Conservation (phyloP, 2,888 invertebrate genomes). For the Nephrotoma flavescens region DNA sequence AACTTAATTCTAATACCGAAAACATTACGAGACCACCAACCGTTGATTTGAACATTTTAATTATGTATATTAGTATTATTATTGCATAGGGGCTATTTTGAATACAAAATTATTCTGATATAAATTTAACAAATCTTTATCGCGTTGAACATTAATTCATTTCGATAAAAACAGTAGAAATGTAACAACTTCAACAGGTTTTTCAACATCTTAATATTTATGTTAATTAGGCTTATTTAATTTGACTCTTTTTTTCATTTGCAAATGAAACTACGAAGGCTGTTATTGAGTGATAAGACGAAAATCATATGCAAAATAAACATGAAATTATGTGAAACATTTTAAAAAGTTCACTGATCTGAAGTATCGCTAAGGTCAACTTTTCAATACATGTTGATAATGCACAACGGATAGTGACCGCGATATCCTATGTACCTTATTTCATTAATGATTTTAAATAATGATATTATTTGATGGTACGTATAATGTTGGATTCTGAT, state of each 20-base stretch:
- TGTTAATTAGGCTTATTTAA: background rate
- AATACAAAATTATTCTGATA: background rate
- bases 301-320: background rate
- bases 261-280: background rate
- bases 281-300: background rate
- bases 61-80: background rate
- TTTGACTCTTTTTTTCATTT: background rate
- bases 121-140: background rate
- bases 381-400: no score
- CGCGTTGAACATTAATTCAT: background rate
- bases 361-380: no score
- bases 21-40: background rate
- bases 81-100: no score
- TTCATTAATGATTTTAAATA: no score
- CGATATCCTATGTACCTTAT: no score
- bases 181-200: background rate
- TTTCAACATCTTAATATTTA: background rate
- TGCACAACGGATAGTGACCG: no score
- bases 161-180: background rate
- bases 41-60: background rate
- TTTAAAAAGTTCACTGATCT: background rate
- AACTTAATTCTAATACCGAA: background rate
- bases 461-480: no score
- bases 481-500: no score
- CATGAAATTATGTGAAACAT: background rate